Evolutionary conservation across 2,113 vertebrate species (phyloP), one percentile per base, ranked within the genome.

Genomic region (Odocoileus virginianus): DNA sequence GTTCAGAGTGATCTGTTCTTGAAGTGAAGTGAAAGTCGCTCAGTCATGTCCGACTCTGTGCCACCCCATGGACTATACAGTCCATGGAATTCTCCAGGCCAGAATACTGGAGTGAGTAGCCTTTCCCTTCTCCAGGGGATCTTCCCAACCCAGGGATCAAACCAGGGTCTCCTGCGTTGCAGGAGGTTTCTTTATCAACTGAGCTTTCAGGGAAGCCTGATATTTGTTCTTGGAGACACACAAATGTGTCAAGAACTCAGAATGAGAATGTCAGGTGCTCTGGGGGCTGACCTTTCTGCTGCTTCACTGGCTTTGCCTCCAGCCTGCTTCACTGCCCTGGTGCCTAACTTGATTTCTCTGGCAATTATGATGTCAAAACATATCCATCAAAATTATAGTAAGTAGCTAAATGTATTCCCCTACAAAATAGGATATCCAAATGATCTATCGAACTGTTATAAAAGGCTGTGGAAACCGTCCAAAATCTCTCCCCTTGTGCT

Each of bases 261-360:
- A 9, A 28, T 7, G 27, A 54, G 15, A 30, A 7, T 33, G 61
- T 84, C 33, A 36, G 27, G 5, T 4, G 57, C 33, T 7, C 13
- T 5, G 43, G 28, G 19, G 50, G 6, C 30, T 15, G 2, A 15
- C 14, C 14, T 1, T 8, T 9, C 12, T 13, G 0, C 83, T 4
- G 4, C 23, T 33, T 43, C 16, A 16, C 55, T 3, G 3, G 10
- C 25, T 90, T 25, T 17, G 45, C n/a, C 21, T n/a, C 57, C 33
- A 71, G 4, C 33, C 11, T 43, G 9, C 19, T 50, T 45, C 40
- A 15, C 7, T 10, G n/a, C 21, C 28, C 17, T 14, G 1, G 1
- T 10, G 3, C 45, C 61, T 23, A 19, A 55, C 7, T 33, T 19
- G 92, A 36, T 25, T 30, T 40, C 30, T 50, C 45, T 43, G 36